Evolutionary conservation across 2,797 vertebrate species (phyloP).

Genomic region (Hapalemur alaotrensis): DNA sequence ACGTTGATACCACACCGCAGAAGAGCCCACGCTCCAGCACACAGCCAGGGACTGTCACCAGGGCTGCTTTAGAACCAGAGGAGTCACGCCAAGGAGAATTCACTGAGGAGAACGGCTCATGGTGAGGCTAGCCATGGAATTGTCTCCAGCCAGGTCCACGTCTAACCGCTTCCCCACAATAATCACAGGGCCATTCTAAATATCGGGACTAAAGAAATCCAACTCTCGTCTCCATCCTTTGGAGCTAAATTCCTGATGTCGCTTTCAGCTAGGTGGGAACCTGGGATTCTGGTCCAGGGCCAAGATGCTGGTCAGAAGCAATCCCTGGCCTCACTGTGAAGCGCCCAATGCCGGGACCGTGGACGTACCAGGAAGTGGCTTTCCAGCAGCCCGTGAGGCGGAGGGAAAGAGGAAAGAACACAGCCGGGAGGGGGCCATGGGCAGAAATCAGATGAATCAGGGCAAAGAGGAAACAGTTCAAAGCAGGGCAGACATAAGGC

Average conservation of each 20-base stretch:
- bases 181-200: background rate
- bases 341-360: background rate
- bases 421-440: background rate
- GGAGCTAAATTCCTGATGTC: background rate
- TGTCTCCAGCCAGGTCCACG: background rate
- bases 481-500: background rate
- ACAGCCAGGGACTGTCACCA: background rate
- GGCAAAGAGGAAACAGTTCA: background rate
- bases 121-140: background rate
- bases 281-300: background rate
- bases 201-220: background rate
- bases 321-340: background rate
- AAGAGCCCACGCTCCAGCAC: background rate
- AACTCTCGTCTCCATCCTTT: background rate
- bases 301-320: background rate
- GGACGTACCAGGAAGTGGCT: background rate
- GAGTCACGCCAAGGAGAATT: background rate
- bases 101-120: background rate
- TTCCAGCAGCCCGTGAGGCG: background rate
- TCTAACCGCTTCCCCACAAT: background rate
- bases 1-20: fast-evolving
- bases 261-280: background rate
- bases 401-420: background rate
- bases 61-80: background rate
- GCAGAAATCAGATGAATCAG: background rate